Evolutionary conservation across 2,113 vertebrate genomes (phyloP), one percentile per base, ranked within the genome.

Genomic region (Hippocampus abdominalis): DNA sequence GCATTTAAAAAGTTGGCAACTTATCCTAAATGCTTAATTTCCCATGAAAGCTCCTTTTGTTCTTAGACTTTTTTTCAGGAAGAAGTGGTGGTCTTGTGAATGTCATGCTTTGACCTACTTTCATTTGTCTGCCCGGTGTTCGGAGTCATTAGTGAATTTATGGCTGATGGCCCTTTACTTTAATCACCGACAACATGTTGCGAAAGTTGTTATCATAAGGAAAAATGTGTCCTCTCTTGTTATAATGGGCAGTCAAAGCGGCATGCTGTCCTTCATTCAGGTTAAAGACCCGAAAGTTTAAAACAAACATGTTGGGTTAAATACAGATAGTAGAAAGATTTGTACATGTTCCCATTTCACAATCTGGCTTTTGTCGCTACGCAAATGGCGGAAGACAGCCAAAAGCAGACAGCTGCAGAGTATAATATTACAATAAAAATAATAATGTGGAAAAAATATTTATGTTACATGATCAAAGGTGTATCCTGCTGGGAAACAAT

Each of bases 41-140:
- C 81, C 75, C 46, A 78, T 86, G 75, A 90, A 89, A 83, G 78
- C 49, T 51, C 69, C 77, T 69, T 81, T 84, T 84, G 82, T 86
- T 72, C 29, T 6, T 2, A 1, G n/a, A 67, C 44, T 64, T 80
- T 81, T 74, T 75, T 36, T 25, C 44, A 63, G 46, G 49, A 56
- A 69, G 48, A 69, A 56, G 18, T 64, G 56, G 40, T 1, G 54
- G 75, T 80, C 83, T 73, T 80, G 76, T 87, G 82, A 88, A 74
- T 76, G 32, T 80, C 73, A 78, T 82, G 57, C 32, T 64, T 20
- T 86, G 74, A 72, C 74, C 78, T 78, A 81, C 54, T 83, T 81
- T 81, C 67, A 36, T 15, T 54, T 60, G 29, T 16, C 32, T 44
- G 32, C 16, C 64, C 16, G 16, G 42, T 64, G 23, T 29, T 44